Conservation (phyloP, 2,888 invertebrate species). For the Papilio elwesi region DNA sequence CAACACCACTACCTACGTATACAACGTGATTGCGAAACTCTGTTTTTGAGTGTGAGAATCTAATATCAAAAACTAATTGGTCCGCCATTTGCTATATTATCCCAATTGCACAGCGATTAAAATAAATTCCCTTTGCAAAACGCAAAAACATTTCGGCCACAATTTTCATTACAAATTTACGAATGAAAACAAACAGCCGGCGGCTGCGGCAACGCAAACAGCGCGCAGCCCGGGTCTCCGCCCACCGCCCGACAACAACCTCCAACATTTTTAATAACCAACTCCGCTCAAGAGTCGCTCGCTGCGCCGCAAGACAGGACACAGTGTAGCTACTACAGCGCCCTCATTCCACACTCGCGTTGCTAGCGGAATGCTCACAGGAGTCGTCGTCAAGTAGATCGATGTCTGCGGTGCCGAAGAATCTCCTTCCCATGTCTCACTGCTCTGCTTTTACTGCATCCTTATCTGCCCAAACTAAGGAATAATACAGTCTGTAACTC, state of each 20-base stretch:
- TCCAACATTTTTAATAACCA: conserved; percentile 38
- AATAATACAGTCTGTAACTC: too few relatives aligned
- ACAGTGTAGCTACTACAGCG: conserved; percentile 4
- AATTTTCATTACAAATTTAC: conserved; percentile 38
- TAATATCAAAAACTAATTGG: too few relatives aligned
- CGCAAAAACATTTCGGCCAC: conserved; percentile 1
- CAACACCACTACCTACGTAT: too few relatives aligned
- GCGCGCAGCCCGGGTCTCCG: neutral
- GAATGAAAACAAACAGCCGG: conserved; percentile 25
- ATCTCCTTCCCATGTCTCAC: too few relatives aligned
- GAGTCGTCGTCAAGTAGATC: too few relatives aligned
- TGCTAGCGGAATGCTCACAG: too few relatives aligned
- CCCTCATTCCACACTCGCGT: neutral
- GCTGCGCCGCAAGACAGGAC: conserved; percentile 15
- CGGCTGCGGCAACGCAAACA: conserved; percentile 12
- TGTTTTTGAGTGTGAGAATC: too few relatives aligned
- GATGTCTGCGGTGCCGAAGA: too few relatives aligned
- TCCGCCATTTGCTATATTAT: neutral
- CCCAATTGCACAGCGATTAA: neutral
- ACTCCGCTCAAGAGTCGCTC: conserved; percentile 31
- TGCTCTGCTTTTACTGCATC: too few relatives aligned
- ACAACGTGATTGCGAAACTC: too few relatives aligned
- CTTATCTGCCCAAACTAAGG: too few relatives aligned
- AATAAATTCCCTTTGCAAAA: conserved; percentile 3
- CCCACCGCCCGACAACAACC: conserved; percentile 14